A percentile compares a stretch with the other conserved stretches of the same genome.
Evolutionary conservation across 2,797 vertebrate genomes (phyloP).

Genomic region (Lagodon rhomboides): DNA sequence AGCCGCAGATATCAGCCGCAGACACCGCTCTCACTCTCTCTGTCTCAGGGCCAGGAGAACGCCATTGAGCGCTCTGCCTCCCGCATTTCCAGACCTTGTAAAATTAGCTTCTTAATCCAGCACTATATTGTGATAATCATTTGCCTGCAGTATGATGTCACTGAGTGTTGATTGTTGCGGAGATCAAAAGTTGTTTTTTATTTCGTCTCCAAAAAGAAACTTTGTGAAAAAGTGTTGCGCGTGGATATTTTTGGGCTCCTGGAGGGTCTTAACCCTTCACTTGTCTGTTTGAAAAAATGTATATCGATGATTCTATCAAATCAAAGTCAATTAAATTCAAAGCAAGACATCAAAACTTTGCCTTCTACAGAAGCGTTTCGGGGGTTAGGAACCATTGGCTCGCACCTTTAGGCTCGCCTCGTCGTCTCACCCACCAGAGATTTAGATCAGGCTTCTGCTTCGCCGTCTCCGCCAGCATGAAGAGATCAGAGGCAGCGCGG

Average conservation of each 20-base stretch:
- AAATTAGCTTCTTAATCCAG: conserved; percentile 79
- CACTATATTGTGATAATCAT: conserved; percentile 68
- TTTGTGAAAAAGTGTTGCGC: conserved; percentile 39
- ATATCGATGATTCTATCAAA: conserved; percentile 54
- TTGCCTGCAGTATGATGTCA: conserved; percentile 72
- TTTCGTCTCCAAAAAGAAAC: conserved; percentile 39
- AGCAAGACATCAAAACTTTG: conserved; percentile 52
- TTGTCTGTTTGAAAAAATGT: conserved; percentile 18
- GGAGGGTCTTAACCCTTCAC: conserved; percentile 9
- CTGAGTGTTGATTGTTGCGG: conserved; percentile 52
- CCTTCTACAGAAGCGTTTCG: conserved; percentile 39
- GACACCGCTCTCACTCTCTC: conserved; percentile 63
- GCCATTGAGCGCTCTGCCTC: conserved; percentile 51
- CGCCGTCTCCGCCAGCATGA: conserved; percentile 53
- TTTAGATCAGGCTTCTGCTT: conserved; percentile 57
- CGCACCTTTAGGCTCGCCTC: conserved; percentile 52
- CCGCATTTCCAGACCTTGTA: conserved; percentile 70
- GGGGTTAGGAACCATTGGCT: conserved; percentile 40
- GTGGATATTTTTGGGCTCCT: conserved; percentile 34
- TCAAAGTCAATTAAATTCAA: conserved; percentile 58
- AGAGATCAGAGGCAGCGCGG: conserved; percentile 68
- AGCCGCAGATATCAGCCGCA: conserved; percentile 78
- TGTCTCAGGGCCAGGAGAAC: conserved; percentile 71
- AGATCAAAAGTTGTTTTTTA: conserved; percentile 56
- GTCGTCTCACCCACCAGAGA: conserved; percentile 67